A percentile compares a stretch with the other conserved stretches of the same genome.
Conservation (phyloP, 2,113 vertebrate genomes). For the Glaucomys volans region DNA sequence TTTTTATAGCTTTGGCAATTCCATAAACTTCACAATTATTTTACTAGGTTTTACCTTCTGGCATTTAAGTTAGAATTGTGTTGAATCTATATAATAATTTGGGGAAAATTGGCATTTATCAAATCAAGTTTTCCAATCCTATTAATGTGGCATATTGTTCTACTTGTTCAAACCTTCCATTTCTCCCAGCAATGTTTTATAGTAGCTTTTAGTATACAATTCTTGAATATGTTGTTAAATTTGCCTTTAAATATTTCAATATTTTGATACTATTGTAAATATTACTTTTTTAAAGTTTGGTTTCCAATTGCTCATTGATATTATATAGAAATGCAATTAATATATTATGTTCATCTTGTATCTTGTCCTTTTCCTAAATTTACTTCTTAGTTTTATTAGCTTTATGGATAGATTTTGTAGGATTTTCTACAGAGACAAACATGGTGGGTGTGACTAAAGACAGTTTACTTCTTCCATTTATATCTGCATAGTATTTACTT, state of each 20-base stretch:
- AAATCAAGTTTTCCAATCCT: background rate
- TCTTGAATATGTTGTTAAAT: background rate
- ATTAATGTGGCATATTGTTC: background rate
- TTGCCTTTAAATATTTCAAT: background rate
- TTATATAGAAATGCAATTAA: background rate
- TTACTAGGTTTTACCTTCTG: background rate
- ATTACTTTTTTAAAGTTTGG: background rate
- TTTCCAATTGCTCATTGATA: background rate
- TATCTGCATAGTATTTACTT: background rate
- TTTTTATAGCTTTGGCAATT: background rate
- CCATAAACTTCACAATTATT: background rate
- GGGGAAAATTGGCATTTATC: background rate
- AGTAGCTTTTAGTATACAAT: background rate
- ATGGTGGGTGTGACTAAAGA: background rate
- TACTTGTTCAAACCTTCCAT: background rate
- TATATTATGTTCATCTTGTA: background rate
- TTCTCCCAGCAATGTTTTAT: background rate
- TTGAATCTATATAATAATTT: background rate
- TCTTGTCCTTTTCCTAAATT: background rate
- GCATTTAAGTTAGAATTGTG: conserved; percentile 3
- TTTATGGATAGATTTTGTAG: background rate
- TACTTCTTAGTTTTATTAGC: background rate
- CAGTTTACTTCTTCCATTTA: background rate
- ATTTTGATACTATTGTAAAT: background rate
- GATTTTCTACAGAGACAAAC: background rate